Conservation (phyloP, 2,888 invertebrate genomes). For the Rhagophthalmus giganteus region DNA sequence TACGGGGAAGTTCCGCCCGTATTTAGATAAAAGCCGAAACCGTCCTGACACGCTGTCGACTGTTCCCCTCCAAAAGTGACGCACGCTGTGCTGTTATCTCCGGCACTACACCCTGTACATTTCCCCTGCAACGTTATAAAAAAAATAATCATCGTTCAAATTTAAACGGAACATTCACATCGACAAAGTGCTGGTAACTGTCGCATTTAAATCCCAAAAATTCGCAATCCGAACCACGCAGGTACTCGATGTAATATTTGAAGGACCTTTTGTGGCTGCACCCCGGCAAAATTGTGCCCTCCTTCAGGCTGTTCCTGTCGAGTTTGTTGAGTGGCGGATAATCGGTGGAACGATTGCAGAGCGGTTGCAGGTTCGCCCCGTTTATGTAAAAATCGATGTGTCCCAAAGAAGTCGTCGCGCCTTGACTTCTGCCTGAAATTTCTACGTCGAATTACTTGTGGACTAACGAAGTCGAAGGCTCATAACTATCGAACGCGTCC, state of each 20-base stretch:
- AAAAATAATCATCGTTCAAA: too few species aligned
- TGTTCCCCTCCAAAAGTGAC: conserved; percentile 47
- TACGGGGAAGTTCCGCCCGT: conserved; percentile 46
- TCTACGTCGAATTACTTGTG: too few species aligned
- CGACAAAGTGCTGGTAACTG: conserved; percentile 44
- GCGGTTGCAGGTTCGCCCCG: conserved; percentile 50
- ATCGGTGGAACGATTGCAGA: conserved; percentile 46
- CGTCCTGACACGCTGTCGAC: conserved; percentile 15
- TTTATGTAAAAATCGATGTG: conserved; percentile 55
- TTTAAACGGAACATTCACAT: conserved; percentile 36
- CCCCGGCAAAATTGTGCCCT: conserved; percentile 51
- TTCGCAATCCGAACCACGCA: conserved; percentile 46
- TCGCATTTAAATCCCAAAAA: conserved; percentile 51
- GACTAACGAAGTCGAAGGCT: too few species aligned
- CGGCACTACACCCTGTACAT: conserved; percentile 42
- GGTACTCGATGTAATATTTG: conserved; percentile 54
- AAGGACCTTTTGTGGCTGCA: conserved; percentile 55
- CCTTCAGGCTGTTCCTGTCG: conserved; percentile 41
- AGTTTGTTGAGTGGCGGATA: conserved; percentile 42
- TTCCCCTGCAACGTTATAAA: conserved; percentile 46
- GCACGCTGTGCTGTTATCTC: conserved; percentile 39
- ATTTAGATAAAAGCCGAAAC: conserved; percentile 43
- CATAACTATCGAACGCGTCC: conserved; percentile 51
- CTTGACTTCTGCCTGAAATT: conserved; percentile 50
- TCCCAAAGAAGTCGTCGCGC: conserved; percentile 47